Evolutionary conservation across 2,888 invertebrate genomes (phyloP).

Genomic region (Ochlodes sylvanus): DNA sequence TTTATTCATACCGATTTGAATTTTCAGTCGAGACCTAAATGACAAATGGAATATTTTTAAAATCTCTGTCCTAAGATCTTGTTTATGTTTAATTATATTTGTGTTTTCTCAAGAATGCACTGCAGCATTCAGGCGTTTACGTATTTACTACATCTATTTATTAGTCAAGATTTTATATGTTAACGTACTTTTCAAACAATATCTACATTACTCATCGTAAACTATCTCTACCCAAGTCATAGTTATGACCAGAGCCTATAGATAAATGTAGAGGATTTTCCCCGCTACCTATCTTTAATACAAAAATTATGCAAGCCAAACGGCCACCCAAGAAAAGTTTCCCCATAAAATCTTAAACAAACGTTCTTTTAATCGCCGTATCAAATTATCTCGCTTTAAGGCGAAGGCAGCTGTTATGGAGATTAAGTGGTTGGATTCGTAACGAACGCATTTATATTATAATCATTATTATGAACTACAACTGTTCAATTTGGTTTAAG

Average conservation of each 20-base stretch:
- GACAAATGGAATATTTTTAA: too few species aligned
- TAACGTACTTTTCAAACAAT: too few species aligned
- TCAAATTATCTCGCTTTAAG: constrained; percentile 72
- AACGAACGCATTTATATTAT: background rate
- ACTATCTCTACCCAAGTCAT: background rate
- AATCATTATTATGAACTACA: background rate
- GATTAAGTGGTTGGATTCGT: constrained; percentile 51
- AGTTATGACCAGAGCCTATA: background rate
- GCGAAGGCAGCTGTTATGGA: constrained; percentile 52
- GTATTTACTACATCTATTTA: too few species aligned
- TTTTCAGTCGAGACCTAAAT: too few species aligned
- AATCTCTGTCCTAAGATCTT: too few species aligned
- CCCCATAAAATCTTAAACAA: constrained; percentile 63
- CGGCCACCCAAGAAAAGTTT: constrained; percentile 56
- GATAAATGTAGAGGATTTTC: constrained; percentile 39
- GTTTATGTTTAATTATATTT: too few species aligned
- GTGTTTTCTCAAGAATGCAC: background rate
- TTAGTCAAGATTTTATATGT: too few species aligned
- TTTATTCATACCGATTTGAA: too few species aligned
- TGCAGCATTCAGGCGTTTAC: too few species aligned
- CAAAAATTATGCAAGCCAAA: constrained; percentile 63
- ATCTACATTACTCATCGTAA: background rate
- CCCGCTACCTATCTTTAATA: constrained; percentile 50
- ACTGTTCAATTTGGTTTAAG: too few species aligned
- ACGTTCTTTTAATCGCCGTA: constrained; percentile 64